Conservation (phyloP, 2,888 invertebrate species). For the Pteria penguin region DNA sequence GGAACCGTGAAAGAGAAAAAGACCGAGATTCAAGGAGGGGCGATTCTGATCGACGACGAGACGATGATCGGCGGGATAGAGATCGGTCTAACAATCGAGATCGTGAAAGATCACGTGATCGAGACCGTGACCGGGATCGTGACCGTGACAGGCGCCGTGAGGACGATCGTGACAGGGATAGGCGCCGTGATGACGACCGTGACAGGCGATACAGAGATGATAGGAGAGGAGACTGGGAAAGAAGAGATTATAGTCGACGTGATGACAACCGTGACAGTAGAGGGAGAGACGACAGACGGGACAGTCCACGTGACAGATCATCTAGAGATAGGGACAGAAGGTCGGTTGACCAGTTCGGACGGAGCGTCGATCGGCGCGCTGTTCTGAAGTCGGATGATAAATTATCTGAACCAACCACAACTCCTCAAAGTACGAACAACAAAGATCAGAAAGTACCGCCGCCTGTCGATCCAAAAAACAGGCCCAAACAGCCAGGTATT, state of each 20-base stretch:
- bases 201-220: slow-evolving; percentile 16
- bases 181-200: slow-evolving; percentile 36
- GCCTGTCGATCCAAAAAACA: not conserved
- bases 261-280: slow-evolving; percentile 35
- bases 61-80: slow-evolving; percentile 40
- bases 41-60: slow-evolving; percentile 34
- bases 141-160: slow-evolving; percentile 36
- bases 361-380: not conserved
- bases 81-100: slow-evolving; percentile 49
- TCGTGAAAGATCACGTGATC: slow-evolving; percentile 49
- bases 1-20: not conserved
- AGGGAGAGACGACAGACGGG: slow-evolving; percentile 12
- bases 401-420: not conserved
- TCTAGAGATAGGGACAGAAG: not conserved
- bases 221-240: slow-evolving; percentile 32
- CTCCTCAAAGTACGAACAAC: not conserved
- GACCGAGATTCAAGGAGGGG: not conserved
- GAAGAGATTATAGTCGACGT: slow-evolving; percentile 34
- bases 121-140: slow-evolving; percentile 43
- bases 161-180: slow-evolving; percentile 37
- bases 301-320: slow-evolving; percentile 4
- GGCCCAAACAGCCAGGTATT: slow-evolving; percentile 20
- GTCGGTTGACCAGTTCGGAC: slow-evolving; percentile 6
- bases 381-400: not conserved
- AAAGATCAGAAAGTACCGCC: not conserved